Evolutionary conservation across 2,113 vertebrate species (phyloP).

Genomic region (Sylvia atricapilla): DNA sequence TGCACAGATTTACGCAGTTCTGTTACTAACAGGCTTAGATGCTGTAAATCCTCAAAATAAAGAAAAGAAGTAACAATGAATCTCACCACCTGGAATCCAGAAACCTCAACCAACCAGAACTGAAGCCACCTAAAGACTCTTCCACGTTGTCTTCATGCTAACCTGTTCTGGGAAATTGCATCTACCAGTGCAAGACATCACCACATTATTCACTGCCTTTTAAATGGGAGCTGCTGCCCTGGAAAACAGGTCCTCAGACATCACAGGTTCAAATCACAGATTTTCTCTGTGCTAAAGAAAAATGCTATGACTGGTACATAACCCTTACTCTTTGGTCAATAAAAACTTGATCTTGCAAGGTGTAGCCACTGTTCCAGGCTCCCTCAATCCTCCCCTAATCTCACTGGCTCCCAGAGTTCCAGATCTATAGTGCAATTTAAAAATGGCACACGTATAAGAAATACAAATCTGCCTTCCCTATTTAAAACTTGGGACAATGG

Average conservation of each 20-base stretch:
- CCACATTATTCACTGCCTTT: neutral
- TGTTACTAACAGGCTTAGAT: neutral
- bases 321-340: neutral
- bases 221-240: neutral
- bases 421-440: neutral
- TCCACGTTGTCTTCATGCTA: fast-evolving
- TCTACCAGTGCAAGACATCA: neutral
- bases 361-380: neutral
- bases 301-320: neutral
- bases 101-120: neutral
- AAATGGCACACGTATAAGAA: neutral
- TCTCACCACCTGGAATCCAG: neutral
- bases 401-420: neutral
- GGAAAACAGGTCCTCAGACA: neutral
- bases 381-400: neutral
- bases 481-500: neutral
- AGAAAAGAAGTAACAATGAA: neutral
- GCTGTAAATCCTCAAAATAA: neutral
- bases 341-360: neutral
- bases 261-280: neutral
- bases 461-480: neutral
- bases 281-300: neutral
- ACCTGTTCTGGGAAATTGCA: neutral
- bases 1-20: neutral
- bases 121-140: neutral